Percentiles rank a stretch among this genome's conserved stretches.
These are phyloP conservation scores for Podarcis lilfordi DNA, from an alignment of 2,797 vertebrate genomes.

Conservation along the genomic window DNA sequence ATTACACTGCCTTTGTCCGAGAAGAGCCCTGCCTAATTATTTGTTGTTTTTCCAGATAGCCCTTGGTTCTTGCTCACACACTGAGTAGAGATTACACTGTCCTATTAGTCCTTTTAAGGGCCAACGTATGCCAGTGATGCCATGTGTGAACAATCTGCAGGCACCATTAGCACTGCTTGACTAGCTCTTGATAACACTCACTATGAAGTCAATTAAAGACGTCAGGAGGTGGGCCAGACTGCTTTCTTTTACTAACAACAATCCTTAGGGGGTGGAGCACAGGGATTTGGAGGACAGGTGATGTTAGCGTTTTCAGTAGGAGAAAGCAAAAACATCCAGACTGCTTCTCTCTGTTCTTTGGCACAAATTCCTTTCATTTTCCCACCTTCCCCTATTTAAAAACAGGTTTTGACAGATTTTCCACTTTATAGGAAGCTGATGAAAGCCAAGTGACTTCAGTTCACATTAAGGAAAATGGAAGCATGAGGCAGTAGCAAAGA, in stretches of 20 bases:
- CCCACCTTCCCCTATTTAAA: slow-evolving; percentile 3
- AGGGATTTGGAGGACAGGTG: slow-evolving; percentile 54
- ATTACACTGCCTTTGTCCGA: slow-evolving; percentile 12
- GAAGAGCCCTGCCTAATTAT: slow-evolving; percentile 60
- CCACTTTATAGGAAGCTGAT: slow-evolving; percentile 37
- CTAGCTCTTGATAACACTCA: slow-evolving; percentile 73
- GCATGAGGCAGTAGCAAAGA: background rate
- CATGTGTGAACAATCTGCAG: slow-evolving; percentile 71
- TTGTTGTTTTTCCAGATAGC: slow-evolving; percentile 63
- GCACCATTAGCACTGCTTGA: slow-evolving; percentile 75
- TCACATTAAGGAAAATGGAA: slow-evolving; percentile 27
- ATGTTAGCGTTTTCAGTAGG: slow-evolving; percentile 53
- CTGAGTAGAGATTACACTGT: slow-evolving; percentile 61
- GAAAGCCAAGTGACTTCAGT: slow-evolving; percentile 12
- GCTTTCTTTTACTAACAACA: slow-evolving; percentile 66
- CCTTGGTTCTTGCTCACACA: slow-evolving; percentile 49
- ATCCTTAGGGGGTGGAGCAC: slow-evolving; percentile 57
- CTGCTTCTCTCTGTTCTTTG: background rate
- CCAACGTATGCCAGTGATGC: slow-evolving; percentile 62
- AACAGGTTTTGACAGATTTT: background rate
- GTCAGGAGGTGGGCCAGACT: slow-evolving; percentile 70
- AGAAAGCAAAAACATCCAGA: slow-evolving; percentile 17
- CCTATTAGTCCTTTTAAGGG: slow-evolving; percentile 67
- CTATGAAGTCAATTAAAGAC: slow-evolving; percentile 81
- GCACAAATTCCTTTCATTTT: slow-evolving; percentile 14